Evolutionary conservation across 2,797 vertebrate species (phyloP).

Genomic region (Rhinophrynus dorsalis): DNA sequence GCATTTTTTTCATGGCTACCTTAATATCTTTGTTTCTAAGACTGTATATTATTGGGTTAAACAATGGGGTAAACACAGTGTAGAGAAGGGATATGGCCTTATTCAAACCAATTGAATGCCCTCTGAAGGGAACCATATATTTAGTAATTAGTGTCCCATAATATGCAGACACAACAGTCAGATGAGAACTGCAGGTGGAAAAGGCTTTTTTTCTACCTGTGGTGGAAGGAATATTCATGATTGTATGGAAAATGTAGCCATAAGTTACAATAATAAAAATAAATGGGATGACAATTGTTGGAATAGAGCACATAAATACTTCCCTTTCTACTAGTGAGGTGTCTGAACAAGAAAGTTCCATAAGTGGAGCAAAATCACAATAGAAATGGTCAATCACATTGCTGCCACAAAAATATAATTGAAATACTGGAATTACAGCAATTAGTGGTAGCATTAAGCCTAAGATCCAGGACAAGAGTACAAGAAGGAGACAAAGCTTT

Average conservation of each 20-base stretch:
- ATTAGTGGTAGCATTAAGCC: conserved; percentile 47
- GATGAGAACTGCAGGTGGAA: conserved; percentile 57
- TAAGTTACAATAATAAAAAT: conserved; percentile 53
- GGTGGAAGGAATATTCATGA: conserved; percentile 52
- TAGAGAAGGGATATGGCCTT: conserved; percentile 23
- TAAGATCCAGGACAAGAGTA: conserved; percentile 31
- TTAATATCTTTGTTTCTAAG: conserved; percentile 26
- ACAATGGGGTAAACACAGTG: conserved; percentile 19
- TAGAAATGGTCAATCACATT: conserved; percentile 56
- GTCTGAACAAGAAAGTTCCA: conserved; percentile 47
- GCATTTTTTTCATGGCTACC: neutral
- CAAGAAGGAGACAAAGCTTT: conserved; percentile 35
- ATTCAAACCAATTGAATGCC: conserved; percentile 1
- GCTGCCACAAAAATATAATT: conserved; percentile 23
- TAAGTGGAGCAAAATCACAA: conserved; percentile 58
- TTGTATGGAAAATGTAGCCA: conserved; percentile 42
- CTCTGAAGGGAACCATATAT: conserved; percentile 3
- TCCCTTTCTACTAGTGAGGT: conserved; percentile 17
- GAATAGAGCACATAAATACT: conserved; percentile 47
- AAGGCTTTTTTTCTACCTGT: conserved; percentile 52
- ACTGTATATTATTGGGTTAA: conserved; percentile 32
- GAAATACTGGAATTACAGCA: conserved; percentile 32
- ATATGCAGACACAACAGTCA: conserved; percentile 31
- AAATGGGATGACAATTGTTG: conserved; percentile 50
- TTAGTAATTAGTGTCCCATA: conserved; percentile 20